These are phyloP conservation scores for Bergia puertoricense DNA, from an alignment of 92 coral and sea anemone species.

Conservation along the genomic window DNA sequence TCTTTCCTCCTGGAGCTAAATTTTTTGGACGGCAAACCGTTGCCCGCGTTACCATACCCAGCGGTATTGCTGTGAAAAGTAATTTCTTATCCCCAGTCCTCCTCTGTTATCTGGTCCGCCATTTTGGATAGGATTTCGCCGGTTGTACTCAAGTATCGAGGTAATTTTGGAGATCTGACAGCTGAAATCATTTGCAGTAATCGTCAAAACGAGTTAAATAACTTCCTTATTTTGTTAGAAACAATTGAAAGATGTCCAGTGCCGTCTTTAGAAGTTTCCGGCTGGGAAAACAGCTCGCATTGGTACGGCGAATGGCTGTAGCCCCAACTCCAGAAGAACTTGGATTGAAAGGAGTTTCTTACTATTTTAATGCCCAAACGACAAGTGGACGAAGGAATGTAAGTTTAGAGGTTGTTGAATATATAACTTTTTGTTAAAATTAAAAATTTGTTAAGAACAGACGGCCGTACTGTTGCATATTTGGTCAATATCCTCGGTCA, in stretches of 20 bases:
- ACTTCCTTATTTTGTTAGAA: not conserved
- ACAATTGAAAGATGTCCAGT: conserved; percentile 29
- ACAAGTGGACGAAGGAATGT: conserved; percentile 86
- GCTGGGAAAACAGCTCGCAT: conserved; percentile 40
- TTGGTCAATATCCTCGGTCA: too few species aligned
- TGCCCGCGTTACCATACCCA: conserved; percentile 17
- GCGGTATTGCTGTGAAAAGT: conserved; percentile 4
- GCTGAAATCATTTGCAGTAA: not conserved
- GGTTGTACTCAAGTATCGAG: not conserved
- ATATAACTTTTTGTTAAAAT: not conserved
- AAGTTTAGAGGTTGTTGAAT: conserved; percentile 7
- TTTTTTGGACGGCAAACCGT: not conserved
- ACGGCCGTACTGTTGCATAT: too few species aligned
- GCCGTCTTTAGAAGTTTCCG: conserved; percentile 35
- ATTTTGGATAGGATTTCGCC: conserved; percentile 21
- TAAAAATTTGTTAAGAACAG: not conserved
- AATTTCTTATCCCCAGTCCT: conserved; percentile 22
- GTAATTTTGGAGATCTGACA: not conserved
- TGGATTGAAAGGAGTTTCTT: conserved; percentile 76
- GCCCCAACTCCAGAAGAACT: conserved; percentile 84
- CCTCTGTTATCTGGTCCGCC: conserved; percentile 33
- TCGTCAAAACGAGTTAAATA: not conserved
- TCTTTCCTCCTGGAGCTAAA: too few species aligned
- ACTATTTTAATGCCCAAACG: conserved; percentile 75
- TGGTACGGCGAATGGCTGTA: conserved; percentile 76